Percentiles rank a stretch among this genome's conserved stretches.
These are phyloP conservation scores for Eustalomyia histrio DNA, from an alignment of 2,888 invertebrate genomes.

Conservation along the genomic window DNA sequence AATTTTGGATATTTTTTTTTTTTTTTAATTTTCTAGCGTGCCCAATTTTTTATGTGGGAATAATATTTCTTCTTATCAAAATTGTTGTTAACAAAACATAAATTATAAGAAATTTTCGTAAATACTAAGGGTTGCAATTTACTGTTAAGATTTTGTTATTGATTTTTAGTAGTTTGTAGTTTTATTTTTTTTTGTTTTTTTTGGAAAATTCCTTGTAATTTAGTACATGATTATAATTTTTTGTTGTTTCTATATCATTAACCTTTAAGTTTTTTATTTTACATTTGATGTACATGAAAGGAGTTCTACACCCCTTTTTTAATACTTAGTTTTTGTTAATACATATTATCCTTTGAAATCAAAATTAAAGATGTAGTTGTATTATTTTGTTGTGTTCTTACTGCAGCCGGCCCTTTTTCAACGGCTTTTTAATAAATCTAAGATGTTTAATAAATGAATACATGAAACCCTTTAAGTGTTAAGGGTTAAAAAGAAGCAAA, in stretches of 20 bases:
- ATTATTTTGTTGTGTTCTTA: conserved; percentile 23
- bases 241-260: conserved; percentile 72
- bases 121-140: conserved; percentile 50
- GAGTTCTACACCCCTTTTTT: conserved; percentile 45
- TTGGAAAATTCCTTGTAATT: conserved; percentile 71
- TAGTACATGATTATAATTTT: conserved; percentile 73
- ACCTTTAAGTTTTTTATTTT: conserved; percentile 70
- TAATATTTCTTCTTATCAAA: conserved; percentile 45
- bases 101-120: conserved; percentile 3
- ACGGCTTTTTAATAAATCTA: conserved; percentile 69
- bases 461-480: conserved; percentile 57
- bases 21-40: conserved; percentile 6
- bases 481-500: conserved; percentile 69
- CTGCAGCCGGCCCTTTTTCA: conserved; percentile 70
- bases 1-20: conserved; percentile 13
- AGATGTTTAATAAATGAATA: conserved; percentile 49
- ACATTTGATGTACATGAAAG: conserved; percentile 50
- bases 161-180: conserved; percentile 25
- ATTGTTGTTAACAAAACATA: conserved; percentile 8
- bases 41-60: conserved; percentile 43
- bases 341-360: conserved; percentile 1
- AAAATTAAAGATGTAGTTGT: conserved; percentile 4
- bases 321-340: neutral
- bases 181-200: conserved; percentile 37
- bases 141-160: conserved; percentile 16